Evolutionary conservation across 2,113 vertebrate species (phyloP), one percentile per base, ranked within the genome.

Genomic region (Oreochromis aureus): DNA sequence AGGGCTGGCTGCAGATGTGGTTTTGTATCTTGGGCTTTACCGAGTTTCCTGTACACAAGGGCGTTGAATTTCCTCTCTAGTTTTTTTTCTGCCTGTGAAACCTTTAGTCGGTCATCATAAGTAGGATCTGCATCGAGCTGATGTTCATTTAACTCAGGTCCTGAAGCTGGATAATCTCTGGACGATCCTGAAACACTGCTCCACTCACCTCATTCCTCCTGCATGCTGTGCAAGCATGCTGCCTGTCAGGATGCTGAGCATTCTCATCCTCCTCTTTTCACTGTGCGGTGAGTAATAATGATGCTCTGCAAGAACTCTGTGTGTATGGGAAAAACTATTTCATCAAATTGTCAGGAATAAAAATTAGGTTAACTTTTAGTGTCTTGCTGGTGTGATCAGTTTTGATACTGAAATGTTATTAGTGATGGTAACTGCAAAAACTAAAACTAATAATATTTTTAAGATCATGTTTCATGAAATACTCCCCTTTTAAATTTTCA

Each of bases 231-330:
- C 41, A 1, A 56, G 10, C 90, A 95, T 89, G 92, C 36, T 81
- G 83, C 55, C 22, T 53, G 78, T 87, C 73, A 48, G 39, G 81
- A 87, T 84, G 56, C 32, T 91, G 19, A 24, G 81, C 19, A 3
- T 87, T 41, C 61, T 96, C 55, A 2, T 94, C 39, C 59, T 93
- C 15, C 19, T 56, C 10, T 5, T 93, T 55, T 36, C 81, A 19
- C 16, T 89, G n/a, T 66, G 41, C 22, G 94, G 96, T 97, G 92
- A 96, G 96, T 95, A 22, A 81, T 80, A 27, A 76, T 66, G 46
- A 30, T 66, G 24, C 10, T 83, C 4, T 34, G 6, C 9, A 41
- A 32, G 22, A 55, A 3, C 32, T 44, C 10, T 30, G 5, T 53
- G 15, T 22, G 24, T 13, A 2, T 83, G 19, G 34, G 15, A 5